phyloP scores from a whole-genome alignment of 2,113 vertebrate genomes.

The Melanerpes aurifrons region DNA sequence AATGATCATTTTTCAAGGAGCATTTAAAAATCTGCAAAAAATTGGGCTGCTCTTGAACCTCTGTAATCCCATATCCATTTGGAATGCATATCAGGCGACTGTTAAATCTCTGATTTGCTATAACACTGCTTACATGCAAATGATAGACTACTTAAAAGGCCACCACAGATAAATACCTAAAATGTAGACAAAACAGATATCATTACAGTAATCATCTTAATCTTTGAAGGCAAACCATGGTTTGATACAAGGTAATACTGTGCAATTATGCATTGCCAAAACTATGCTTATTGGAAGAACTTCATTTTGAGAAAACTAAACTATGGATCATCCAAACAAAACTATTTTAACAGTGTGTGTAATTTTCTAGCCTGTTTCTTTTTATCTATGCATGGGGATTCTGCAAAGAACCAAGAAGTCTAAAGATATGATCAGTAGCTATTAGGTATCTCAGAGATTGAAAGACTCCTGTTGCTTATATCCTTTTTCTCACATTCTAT shows the following conservation, averaged over 20 bases:
- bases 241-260: background rate
- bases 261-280: background rate
- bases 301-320: background rate
- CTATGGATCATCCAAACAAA: background rate
- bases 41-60: background rate
- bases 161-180: background rate
- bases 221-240: background rate
- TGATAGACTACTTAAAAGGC: background rate
- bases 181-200: background rate
- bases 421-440: background rate
- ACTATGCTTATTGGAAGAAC: background rate
- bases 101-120: background rate
- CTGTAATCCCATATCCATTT: conserved; percentile 9
- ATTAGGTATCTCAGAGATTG: background rate
- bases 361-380: background rate
- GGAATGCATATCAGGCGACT: background rate
- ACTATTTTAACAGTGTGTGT: background rate
- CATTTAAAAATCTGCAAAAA: conserved; percentile 18
- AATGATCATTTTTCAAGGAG: conserved; percentile 20
- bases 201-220: background rate
- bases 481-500: background rate
- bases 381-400: background rate
- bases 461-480: background rate
- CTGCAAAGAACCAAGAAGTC: background rate
- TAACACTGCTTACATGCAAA: background rate